Evolutionary conservation across 2,113 vertebrate species (phyloP), one percentile per base, ranked within the genome.

Genomic region (Rafetus swinhoei): DNA sequence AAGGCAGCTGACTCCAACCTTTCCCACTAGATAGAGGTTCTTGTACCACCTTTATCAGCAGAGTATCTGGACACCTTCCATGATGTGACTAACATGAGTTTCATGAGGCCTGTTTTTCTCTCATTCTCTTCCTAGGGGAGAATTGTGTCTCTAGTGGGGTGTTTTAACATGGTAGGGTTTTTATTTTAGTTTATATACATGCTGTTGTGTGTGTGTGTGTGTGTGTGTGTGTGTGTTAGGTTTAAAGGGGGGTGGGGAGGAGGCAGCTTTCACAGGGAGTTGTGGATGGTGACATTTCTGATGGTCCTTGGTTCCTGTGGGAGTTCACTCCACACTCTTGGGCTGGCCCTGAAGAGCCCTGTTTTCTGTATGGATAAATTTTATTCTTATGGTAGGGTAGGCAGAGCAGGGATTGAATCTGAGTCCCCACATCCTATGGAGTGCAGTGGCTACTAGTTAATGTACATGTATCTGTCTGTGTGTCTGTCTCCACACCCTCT

Each of bases 51-150:
- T 5, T 3, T n/a, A 2, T 25, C 22, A 52, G 45, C 11, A 32
- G 27, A 14, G 13, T 16, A 15, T 5, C 16, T 14, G 54, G 13
- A 39, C 19, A 55, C n/a, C 55, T 5, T 21, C 52, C 15, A 35
- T 27, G 14, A 16, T n/a, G 69, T 3, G 79, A 69, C 24, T 32
- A 53, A 57, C 24, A 13, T 79, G 62, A 62, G 22, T 56, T 82
- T 27, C 8, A 0, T 4, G 13, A 2, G 15, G 32, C 15, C 54
- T 1, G 0, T 16, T 45, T 8, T 10, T 54, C 18, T 88, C 81
- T 45, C 4, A n/a, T 0, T 86, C 86, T 9, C 32, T 69, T 32
- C 18, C 65, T 16, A 69, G 16, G 9, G 32, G 32, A 19, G 7
- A 69, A n/a, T 5, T 19, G 65, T 69, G 32, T 69, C 29, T n/a